Conservation (phyloP, 2,797 vertebrate genomes). For the Phataginus tetradactyla region DNA sequence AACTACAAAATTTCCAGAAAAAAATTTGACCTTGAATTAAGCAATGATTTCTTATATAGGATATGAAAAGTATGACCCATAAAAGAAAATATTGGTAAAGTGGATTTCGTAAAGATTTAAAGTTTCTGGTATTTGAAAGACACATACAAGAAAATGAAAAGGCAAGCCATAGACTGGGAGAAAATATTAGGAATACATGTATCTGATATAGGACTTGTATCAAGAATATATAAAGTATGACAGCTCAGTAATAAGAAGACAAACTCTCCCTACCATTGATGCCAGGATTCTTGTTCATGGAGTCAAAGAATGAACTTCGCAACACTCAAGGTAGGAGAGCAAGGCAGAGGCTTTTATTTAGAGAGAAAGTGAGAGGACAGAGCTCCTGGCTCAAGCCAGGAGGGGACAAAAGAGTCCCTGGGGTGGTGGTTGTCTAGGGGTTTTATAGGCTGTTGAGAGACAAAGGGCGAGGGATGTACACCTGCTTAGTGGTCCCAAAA, state of each 20-base stretch:
- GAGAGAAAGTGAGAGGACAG: too few relatives aligned
- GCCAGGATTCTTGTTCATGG: too few relatives aligned
- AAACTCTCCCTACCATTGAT: not conserved
- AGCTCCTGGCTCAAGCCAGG: too few relatives aligned
- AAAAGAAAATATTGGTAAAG: not conserved
- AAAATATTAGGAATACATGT: not conserved
- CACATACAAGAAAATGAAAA: not conserved
- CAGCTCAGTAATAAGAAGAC: not conserved
- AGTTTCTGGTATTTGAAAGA: not conserved
- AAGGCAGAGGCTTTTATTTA: too few relatives aligned
- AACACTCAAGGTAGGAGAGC: too few relatives aligned
- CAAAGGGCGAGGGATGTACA: too few relatives aligned
- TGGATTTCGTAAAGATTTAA: not conserved
- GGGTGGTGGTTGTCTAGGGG: too few relatives aligned
- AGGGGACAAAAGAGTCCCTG: too few relatives aligned
- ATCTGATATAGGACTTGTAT: not conserved
- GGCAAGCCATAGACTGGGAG: not conserved
- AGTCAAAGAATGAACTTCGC: too few relatives aligned
- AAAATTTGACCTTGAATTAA: not conserved
- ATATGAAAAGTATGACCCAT: not conserved
- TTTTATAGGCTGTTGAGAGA: too few relatives aligned
- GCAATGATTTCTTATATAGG: not conserved
- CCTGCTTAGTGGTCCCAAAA: too few relatives aligned
- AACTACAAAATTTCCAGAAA: not conserved
- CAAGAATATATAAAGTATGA: not conserved